Evolutionary conservation across 2,888 invertebrate species (phyloP).

Genomic region (Lasioglossum villosulum): DNA sequence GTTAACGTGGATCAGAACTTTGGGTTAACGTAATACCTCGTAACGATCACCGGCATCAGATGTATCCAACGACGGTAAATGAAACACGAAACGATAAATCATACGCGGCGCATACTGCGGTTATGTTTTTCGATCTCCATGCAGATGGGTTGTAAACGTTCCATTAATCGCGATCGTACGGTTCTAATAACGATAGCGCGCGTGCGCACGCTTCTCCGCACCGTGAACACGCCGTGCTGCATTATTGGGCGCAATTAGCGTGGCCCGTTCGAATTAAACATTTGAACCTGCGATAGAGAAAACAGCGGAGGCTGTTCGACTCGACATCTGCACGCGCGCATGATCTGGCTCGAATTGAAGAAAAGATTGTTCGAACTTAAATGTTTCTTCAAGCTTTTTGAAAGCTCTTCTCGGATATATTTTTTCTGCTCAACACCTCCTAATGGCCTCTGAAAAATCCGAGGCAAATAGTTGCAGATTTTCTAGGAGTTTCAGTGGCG

Average conservation of each 20-base stretch:
- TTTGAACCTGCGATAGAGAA: not conserved
- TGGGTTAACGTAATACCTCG: conserved; percentile 53
- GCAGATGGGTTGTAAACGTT: conserved; percentile 45
- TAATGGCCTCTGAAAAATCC: not conserved
- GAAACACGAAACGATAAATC: conserved; percentile 64
- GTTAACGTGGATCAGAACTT: conserved; percentile 43
- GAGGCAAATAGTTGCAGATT: not conserved
- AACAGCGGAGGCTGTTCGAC: not conserved
- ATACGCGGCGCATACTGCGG: conserved; percentile 40
- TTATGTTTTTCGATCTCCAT: conserved; percentile 58
- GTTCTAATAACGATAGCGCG: conserved; percentile 38
- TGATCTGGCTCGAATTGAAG: not conserved
- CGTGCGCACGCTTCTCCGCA: not conserved
- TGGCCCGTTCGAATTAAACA: not conserved
- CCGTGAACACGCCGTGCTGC: not conserved
- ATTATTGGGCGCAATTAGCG: conserved; percentile 31
- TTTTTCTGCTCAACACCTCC: not conserved
- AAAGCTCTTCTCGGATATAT: not conserved
- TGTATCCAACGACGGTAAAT: conserved; percentile 59
- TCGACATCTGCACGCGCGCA: not conserved
- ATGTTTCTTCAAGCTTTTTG: too few relatives aligned
- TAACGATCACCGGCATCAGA: conserved; percentile 61
- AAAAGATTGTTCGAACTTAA: too few relatives aligned
- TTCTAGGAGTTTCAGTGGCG: not conserved
- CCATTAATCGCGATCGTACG: conserved; percentile 43